Percentiles rank a stretch among this genome's conserved stretches.
Conservation (phyloP, 2,888 invertebrate species). For the Mythimna vitellina region DNA sequence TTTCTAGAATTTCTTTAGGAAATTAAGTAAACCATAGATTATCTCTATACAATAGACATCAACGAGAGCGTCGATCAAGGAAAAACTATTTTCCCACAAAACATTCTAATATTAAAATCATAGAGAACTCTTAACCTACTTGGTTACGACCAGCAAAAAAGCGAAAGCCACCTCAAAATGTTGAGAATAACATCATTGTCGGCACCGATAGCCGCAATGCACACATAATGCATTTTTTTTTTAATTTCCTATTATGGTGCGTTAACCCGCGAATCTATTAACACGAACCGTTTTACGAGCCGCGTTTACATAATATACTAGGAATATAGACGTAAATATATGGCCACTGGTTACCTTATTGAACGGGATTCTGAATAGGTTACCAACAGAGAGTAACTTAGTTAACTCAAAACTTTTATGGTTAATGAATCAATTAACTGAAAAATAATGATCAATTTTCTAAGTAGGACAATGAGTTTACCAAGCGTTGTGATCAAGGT, state of each 20-base stretch:
- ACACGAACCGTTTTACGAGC: slow-evolving; percentile 26
- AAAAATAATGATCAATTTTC: no score
- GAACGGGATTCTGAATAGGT: not conserved
- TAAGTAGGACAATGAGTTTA: no score
- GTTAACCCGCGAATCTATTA: slow-evolving; percentile 49
- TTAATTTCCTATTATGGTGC: slow-evolving; percentile 52
- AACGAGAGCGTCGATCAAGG: slow-evolving; percentile 63
- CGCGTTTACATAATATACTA: slow-evolving; percentile 31
- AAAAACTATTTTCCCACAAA: slow-evolving; percentile 29
- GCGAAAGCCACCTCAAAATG: slow-evolving; percentile 57
- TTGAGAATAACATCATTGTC: slow-evolving; percentile 48
- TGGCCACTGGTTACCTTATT: slow-evolving; percentile 1
- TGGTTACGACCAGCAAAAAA: slow-evolving; percentile 49
- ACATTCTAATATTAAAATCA: slow-evolving; percentile 24
- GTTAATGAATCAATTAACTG: no score
- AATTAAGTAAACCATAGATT: no score
- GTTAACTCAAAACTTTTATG: no score
- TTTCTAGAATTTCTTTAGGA: not conserved
- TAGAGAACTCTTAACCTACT: slow-evolving; percentile 43
- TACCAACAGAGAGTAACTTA: not conserved
- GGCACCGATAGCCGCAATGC: slow-evolving; percentile 49
- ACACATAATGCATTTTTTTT: slow-evolving; percentile 58
- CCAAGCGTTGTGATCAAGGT: not conserved
- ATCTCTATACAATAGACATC: slow-evolving; percentile 72
- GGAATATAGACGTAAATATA: slow-evolving; percentile 3